Evolutionary conservation across 2,888 invertebrate genomes (phyloP).

Genomic region (Dione vanillae): DNA sequence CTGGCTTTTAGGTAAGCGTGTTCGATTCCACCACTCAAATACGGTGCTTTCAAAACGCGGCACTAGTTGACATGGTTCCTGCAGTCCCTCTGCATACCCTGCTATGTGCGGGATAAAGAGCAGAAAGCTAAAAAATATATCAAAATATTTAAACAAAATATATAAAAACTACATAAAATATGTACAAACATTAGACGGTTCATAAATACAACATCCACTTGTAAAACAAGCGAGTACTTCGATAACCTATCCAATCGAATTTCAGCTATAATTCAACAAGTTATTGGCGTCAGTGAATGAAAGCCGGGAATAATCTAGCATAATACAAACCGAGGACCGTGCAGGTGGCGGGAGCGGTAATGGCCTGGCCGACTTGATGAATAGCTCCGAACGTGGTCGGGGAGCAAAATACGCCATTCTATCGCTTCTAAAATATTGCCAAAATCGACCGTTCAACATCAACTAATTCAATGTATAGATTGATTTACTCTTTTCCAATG

Average conservation of each 20-base stretch:
- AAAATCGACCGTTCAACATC: conserved; percentile 76
- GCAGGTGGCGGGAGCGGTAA: conserved; percentile 78
- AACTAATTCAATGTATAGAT: conserved; percentile 80
- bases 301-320: conserved; percentile 68
- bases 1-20: too few relatives aligned
- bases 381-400: conserved; percentile 75
- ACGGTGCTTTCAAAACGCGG: too few relatives aligned
- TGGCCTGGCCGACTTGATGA: conserved; percentile 77
- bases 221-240: conserved; percentile 38
- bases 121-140: too few relatives aligned
- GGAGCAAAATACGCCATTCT: conserved; percentile 74
- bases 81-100: too few relatives aligned
- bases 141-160: not conserved
- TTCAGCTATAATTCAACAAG: conserved; percentile 60
- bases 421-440: conserved; percentile 76
- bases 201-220: conserved; percentile 25
- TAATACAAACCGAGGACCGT: conserved; percentile 73
- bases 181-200: not conserved
- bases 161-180: not conserved
- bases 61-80: too few relatives aligned
- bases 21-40: too few relatives aligned
- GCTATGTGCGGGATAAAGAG: too few relatives aligned
- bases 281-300: conserved; percentile 68
- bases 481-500: conserved; percentile 68
- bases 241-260: conserved; percentile 48